Conservation (phyloP, 2,888 invertebrate genomes). For the Brachypalpus laphriformis region DNA sequence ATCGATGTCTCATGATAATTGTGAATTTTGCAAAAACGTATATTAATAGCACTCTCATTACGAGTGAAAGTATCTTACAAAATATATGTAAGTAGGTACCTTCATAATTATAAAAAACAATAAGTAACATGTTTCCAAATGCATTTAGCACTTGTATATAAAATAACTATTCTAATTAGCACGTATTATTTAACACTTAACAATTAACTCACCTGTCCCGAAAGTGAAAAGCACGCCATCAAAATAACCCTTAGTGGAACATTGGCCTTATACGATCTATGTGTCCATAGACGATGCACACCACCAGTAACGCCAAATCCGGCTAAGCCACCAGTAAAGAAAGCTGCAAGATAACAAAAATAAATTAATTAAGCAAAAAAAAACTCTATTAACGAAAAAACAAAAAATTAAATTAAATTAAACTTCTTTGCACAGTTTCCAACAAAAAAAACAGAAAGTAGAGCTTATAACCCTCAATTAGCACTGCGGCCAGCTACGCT, state of each 20-base stretch:
- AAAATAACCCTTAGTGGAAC: conserved; percentile 85
- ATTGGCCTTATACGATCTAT: conserved; percentile 87
- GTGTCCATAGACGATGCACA: conserved; percentile 88
- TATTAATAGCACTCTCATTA: no score
- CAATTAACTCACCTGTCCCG: conserved; percentile 86
- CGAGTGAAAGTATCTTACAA: not conserved
- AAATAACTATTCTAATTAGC: conserved; percentile 3
- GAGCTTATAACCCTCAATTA: conserved; percentile 14
- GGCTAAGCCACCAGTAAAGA: conserved; percentile 84
- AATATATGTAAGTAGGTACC: not conserved
- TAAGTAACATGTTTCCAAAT: not conserved
- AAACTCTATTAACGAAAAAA: not conserved
- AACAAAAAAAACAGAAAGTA: not conserved
- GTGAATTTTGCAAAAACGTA: no score
- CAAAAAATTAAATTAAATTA: conserved; percentile 19
- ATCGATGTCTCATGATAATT: no score
- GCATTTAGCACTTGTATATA: not conserved
- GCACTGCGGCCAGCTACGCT: not conserved
- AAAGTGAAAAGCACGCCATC: conserved; percentile 85
- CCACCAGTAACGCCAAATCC: conserved; percentile 89
- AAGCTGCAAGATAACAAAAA: conserved; percentile 81
- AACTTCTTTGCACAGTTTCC: conserved; percentile 9
- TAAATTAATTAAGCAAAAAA: conserved; percentile 5
- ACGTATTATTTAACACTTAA: not conserved
- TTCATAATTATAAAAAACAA: not conserved